A percentile compares a stretch with the other conserved stretches of the same genome.
These are phyloP conservation scores for Pogonomyrmex californicus DNA, from an alignment of 1,140 invertebrate genomes.

Conservation along the genomic window DNA sequence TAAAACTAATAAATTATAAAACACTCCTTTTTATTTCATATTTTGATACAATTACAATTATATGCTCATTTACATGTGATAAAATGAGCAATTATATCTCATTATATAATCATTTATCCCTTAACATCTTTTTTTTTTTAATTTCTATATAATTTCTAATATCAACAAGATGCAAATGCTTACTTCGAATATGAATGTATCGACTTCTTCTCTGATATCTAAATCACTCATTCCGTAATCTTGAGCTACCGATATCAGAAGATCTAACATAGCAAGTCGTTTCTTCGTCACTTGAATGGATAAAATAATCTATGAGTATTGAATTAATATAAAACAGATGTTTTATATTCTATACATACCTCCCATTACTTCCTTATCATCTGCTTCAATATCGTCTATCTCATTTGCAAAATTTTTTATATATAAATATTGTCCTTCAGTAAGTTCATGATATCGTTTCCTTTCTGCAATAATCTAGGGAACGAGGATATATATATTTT, in stretches of 20 bases:
- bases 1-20: too few species aligned
- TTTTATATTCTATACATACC: conserved; percentile 23
- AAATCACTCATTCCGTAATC: conserved; percentile 85
- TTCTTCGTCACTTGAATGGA: conserved; percentile 84
- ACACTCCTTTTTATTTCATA: too few species aligned
- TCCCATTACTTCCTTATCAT: background rate
- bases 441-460: conserved; percentile 77
- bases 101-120: too few species aligned
- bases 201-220: conserved; percentile 94
- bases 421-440: conserved; percentile 58
- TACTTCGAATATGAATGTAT: conserved; percentile 92
- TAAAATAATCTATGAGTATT: background rate
- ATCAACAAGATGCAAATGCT: background rate
- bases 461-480: conserved; percentile 78
- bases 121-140: too few species aligned
- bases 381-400: background rate
- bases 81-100: too few species aligned
- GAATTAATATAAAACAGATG: background rate
- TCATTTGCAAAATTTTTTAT: conserved; percentile 34
- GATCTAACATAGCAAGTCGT: conserved; percentile 93
- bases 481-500: background rate
- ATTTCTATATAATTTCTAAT: background rate
- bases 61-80: too few species aligned
- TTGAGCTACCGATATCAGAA: conserved; percentile 89
- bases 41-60: too few species aligned